Evolutionary conservation across 2,797 vertebrate genomes (phyloP), one percentile per base, ranked within the genome.

Genomic region (Podarcis lilfordi): DNA sequence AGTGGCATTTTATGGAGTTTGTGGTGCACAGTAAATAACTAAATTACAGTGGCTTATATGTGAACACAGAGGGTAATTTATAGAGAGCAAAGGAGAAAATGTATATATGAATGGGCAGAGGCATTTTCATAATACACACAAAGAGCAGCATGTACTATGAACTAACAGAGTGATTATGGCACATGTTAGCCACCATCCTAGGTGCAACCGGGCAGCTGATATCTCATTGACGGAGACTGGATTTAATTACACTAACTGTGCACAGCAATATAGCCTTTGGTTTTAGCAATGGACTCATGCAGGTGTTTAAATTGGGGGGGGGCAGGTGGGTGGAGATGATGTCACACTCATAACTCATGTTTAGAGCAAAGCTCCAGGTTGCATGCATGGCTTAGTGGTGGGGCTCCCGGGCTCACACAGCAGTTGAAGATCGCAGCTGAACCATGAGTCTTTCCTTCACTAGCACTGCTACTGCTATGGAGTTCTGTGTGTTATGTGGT

Each of bases 11-110:
- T 97, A 97, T 96, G 95, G 95, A 95, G 92, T 93, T 91, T 89
- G 92, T 95, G 94, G 91, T 94, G 95, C 93, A 95, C 95, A 97
- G 97, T 97, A 98, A 98, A 98, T 97, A 97, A 96, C 94, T 95
- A 96, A 95, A 96, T 96, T 97, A 95, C 93, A 92, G 88, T 92
- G 90, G 95, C 92, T 96, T 96, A 87, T 96, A 92, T 94, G 86
- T 93, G 88, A 91, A 92, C 91, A 91, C 85, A 93, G 92, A 95
- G 94, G 71, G 89, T 86, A 91, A 95, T 96, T 95, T 95, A 95
- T 90, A 90, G 91, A 71, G 21, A 77, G 61, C 69, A 59, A 92
- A 74, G 25, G 55, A 92, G 84, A 84, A 92, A 94, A 50, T 93
- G 93, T 90, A 96, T 95, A 95, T 95, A 95, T 91, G 92, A 91